Base-by-base conservation (phyloP, 2,797 vertebrate species). In the Intellagama lesueurii region DNA sequence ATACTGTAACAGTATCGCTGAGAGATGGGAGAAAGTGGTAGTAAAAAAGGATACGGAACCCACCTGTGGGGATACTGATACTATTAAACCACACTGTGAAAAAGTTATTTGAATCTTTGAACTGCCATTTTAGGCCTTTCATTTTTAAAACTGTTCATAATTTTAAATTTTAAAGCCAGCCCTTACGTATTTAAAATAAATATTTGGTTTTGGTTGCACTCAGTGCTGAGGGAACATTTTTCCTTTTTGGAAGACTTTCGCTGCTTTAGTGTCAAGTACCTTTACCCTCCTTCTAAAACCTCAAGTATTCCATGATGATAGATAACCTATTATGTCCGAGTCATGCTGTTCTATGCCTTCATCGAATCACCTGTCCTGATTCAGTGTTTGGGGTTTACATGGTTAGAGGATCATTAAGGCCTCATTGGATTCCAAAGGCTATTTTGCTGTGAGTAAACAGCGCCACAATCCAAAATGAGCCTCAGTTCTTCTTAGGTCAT, bases 191-290 rank as follows among this genome's bases (percentile, higher is more conserved):
- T 40, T 40, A 40, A 40, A 40, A 11, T 56, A 56, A 56, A 56
- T 56, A 56, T 56, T 56, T 56, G 52, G 14, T 79, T 80, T 30
- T 72, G n/a, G 35, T 24, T 40, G 4, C 35, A 40, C 28, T 49
- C 19, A 7, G 88, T 86, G 90, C 77, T 87, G 24, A 70, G 69
- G 81, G 28, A 30, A 66, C 44, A 44, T 85, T n/a, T 68, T 90
- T 52, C n/a, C 80, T 56, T 14, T 56, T 56, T 56, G 52, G 66
- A 83, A 35, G 82, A 86, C 90, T 40, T 0, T 84, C 92, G 86
- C 77, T n/a, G 69, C 88, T 83, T 83, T 75, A 89, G 85, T 89
- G 24, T 32, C 0, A 60, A n/a, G 6, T 22, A 52, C 44, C 68
- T 14, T 84, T 70, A 16, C 0, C 1, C 4, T 79, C 56, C 9